Base-by-base conservation (phyloP, 2,797 vertebrate genomes). In the Coluber constrictor region DNA sequence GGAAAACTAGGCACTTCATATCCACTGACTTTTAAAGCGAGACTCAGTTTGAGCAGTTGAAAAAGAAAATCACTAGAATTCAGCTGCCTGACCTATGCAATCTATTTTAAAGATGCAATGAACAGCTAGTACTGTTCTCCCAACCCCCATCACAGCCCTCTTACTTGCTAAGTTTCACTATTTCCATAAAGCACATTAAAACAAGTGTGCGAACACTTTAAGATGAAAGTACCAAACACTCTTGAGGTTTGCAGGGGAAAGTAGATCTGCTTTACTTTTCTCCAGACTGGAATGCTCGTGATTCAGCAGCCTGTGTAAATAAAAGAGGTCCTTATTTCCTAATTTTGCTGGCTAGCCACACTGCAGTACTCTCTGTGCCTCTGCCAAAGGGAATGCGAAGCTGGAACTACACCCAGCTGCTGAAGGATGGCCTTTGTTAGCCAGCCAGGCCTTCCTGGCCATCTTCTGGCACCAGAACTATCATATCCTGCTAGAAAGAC, bases 361-460 rank as follows among this genome's bases (percentile, higher is more conserved):
- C 98, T 98, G 98, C 98, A 98, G 98, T 97, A 97, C 98, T 98
- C 99, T 99, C 98, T 99, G 98, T 98, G 98, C 97, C 95, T 97
- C 98, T 99, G 99, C 98, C 99, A 99, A 99, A 99, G 98, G 98
- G 99, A 98, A 99, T 99, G 98, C 98, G 98, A 98, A 98, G 98
- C 98, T 98, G 98, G 98, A 99, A 98, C 98, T 99, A 98, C 99
- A 99, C 99, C 99, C 99, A 98, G 98, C 98, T 98, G 98, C 98
- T 99, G 98, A 99, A 99, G 99, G 99, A 98, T 98, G 98, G 98
- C 98, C 99, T 99, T 99, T 99, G 99, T 99, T 99, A 98, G 98
- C 97, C 98, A 98, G 99, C 99, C 99, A 99, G 98, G 98, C 98
- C 98, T 99, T 99, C 98, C 99, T 99, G 98, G 98, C 98, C 98